A percentile compares a stretch with the other conserved stretches of the same genome.
Evolutionary conservation across 2,797 vertebrate species (phyloP).

Genomic region (Etheostoma perlongum): DNA sequence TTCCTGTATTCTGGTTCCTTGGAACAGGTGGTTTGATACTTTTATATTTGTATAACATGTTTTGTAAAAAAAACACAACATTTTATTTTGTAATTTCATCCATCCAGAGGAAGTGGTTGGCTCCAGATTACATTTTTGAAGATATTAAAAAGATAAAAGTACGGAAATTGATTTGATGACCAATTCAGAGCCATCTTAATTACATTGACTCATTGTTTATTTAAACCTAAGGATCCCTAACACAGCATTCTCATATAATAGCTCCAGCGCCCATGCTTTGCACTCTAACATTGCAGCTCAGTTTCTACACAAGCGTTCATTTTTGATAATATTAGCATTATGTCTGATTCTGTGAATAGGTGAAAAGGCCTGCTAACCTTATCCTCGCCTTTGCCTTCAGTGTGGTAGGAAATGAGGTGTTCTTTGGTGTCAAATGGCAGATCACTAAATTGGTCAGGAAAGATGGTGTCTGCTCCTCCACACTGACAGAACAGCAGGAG

Average conservation of each 20-base stretch:
- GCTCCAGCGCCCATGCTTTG: not conserved
- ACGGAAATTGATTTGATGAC: no score
- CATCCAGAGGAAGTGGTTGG: no score
- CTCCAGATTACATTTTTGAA: no score
- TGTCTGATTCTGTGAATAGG: not conserved
- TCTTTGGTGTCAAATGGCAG: conserved; percentile 85
- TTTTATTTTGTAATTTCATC: no score
- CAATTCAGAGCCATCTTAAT: no score
- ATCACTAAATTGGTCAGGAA: conserved; percentile 85
- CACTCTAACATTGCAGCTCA: not conserved
- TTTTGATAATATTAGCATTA: not conserved
- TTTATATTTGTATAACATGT: no score
- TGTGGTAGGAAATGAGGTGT: conserved; percentile 90
- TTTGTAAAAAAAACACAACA: no score
- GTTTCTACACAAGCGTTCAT: conserved; percentile 1
- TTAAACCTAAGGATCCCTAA: not conserved
- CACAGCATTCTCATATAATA: not conserved
- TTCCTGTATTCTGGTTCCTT: no score
- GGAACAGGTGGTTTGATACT: no score
- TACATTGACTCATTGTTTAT: no score
- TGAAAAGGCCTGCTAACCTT: conserved; percentile 80
- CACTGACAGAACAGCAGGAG: conserved; percentile 89
- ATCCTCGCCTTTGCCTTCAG: conserved; percentile 91
- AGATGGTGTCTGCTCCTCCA: conserved; percentile 77
- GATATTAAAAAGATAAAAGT: no score